Evolutionary conservation across 2,113 vertebrate genomes (phyloP).

Genomic region (Rhea pennata): DNA sequence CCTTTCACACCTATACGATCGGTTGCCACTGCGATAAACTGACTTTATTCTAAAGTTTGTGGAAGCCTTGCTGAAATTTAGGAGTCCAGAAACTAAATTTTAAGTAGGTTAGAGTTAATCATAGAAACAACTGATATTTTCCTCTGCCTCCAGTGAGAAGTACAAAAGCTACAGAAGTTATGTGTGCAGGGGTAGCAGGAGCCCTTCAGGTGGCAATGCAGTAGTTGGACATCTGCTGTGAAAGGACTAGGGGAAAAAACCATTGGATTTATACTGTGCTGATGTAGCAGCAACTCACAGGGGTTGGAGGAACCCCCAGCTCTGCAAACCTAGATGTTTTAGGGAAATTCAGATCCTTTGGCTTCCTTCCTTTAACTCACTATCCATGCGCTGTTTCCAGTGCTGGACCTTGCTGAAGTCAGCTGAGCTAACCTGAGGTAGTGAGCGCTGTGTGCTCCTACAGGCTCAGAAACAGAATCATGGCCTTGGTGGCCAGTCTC

Average conservation of each 20-base stretch:
- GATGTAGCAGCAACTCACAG: background rate
- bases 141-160: background rate
- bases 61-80: background rate
- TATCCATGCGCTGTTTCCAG: background rate
- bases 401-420: conserved; percentile 22
- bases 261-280: background rate
- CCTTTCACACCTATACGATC: background rate
- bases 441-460: background rate
- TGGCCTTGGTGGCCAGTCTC: background rate
- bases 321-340: background rate
- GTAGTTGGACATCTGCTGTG: background rate
- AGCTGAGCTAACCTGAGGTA: background rate
- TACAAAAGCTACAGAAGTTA: background rate
- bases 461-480: background rate
- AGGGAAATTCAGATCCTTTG: background rate
- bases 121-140: background rate
- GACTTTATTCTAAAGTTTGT: background rate
- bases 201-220: background rate
- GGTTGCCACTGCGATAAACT: background rate
- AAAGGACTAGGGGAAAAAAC: background rate
- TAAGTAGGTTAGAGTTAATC: background rate
- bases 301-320: background rate
- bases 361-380: background rate
- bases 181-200: background rate
- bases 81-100: background rate